phyloP scores from a whole-genome alignment of 2,797 vertebrate genomes.

The Heterohyrax brucei region DNA sequence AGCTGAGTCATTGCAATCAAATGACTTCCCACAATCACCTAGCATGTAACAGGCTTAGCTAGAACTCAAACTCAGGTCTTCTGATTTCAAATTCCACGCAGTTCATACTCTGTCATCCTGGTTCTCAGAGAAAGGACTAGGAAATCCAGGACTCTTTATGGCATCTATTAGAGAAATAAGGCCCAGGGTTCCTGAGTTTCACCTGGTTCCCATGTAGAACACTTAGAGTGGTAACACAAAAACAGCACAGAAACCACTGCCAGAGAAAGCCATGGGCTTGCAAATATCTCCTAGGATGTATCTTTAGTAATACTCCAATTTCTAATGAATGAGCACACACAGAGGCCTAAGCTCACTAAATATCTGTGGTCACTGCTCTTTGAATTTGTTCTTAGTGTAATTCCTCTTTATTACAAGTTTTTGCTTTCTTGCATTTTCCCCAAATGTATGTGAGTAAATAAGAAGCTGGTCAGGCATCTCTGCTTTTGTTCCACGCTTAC shows the following conservation, averaged over 20 bases:
- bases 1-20: background rate
- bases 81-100: background rate
- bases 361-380: background rate
- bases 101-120: background rate
- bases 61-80: background rate
- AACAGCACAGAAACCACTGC: rapidly evolving
- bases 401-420: background rate
- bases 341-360: background rate
- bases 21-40: background rate
- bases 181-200: background rate
- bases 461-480: background rate
- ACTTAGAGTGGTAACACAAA: background rate
- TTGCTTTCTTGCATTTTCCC: background rate
- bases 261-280: background rate
- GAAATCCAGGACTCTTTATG: background rate
- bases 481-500: background rate
- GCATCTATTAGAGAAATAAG: constrained; percentile 30
- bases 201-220: background rate
- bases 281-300: background rate
- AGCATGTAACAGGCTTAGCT: background rate
- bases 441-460: background rate
- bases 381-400: background rate
- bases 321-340: background rate
- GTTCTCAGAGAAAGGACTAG: constrained; percentile 1
- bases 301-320: background rate